Percentiles rank a stretch among this genome's conserved stretches.
phyloP scores from a whole-genome alignment of 2,113 vertebrate genomes.

The Anoplopoma fimbria region DNA sequence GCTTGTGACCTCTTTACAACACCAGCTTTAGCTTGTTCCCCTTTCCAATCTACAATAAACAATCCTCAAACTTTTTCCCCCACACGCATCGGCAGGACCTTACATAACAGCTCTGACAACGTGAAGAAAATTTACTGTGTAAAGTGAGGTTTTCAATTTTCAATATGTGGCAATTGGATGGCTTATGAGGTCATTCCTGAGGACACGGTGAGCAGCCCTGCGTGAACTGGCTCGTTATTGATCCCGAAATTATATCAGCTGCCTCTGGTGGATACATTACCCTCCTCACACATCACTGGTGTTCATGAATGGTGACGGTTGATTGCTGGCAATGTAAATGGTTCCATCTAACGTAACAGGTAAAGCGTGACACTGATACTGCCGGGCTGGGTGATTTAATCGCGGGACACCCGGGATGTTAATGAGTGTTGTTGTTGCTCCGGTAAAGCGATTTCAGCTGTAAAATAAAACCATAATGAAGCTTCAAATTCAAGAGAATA shows the following conservation, averaged over 20 bases:
- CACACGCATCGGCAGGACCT: conserved; percentile 41
- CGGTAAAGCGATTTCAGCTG: background rate
- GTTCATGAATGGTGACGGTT: conserved; percentile 59
- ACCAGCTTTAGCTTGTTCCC: conserved; percentile 55
- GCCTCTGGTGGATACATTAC: conserved; percentile 69
- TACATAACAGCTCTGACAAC: conserved; percentile 48
- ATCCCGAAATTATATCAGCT: conserved; percentile 74
- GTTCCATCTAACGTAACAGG: conserved; percentile 35
- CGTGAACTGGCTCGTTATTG: conserved; percentile 72
- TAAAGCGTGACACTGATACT: conserved; percentile 47
- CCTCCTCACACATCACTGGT: conserved; percentile 62
- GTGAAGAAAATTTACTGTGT: conserved; percentile 65
- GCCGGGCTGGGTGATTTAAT: conserved; percentile 30
- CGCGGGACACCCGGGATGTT: conserved; percentile 1
- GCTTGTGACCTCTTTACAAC: conserved; percentile 65
- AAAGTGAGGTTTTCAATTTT: conserved; percentile 77
- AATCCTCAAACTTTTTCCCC: conserved; percentile 52
- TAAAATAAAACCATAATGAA: conserved; percentile 5
- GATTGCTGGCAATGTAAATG: conserved; percentile 65
- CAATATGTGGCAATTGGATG: conserved; percentile 70
- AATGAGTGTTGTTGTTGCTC: background rate
- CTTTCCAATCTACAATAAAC: conserved; percentile 58
- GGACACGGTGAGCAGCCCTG: conserved; percentile 62
- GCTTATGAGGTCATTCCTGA: conserved; percentile 74
- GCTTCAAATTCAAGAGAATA: conserved; percentile 15